phyloP scores from a whole-genome alignment of 2,113 vertebrate genomes.

The Clarias macrocephalus region DNA sequence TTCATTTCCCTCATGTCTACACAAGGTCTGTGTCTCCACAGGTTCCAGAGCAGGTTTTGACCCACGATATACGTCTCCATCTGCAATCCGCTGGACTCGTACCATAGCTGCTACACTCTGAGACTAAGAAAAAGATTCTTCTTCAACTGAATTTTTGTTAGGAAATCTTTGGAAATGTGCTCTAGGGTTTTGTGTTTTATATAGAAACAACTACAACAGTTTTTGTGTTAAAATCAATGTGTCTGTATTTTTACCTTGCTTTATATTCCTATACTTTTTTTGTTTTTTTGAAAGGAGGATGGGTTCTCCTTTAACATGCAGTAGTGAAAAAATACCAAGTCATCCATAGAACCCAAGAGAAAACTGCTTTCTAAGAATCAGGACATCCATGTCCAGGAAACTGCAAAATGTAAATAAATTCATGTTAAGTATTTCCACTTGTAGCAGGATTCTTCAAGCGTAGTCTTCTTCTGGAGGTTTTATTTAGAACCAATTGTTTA shows the following conservation, averaged over 20 bases:
- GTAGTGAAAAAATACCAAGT: neutral
- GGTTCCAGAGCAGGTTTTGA: slow-evolving; percentile 7
- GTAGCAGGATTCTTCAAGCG: neutral
- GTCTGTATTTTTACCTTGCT: neutral
- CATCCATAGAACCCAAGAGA: neutral
- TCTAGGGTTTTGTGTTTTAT: neutral
- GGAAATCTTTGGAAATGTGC: neutral
- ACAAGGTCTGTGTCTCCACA: slow-evolving; percentile 1
- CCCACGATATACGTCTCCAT: neutral
- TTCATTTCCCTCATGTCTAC: slow-evolving; percentile 1
- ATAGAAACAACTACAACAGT: neutral
- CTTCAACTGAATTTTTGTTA: neutral
- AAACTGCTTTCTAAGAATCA: neutral
- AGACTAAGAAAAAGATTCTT: neutral
- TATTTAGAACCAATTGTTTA: neutral
- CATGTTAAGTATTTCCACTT: neutral
- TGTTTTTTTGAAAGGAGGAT: too few species aligned
- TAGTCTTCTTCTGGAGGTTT: neutral
- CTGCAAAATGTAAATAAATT: neutral
- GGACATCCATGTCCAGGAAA: neutral
- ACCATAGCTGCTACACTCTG: neutral
- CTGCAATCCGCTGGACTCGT: neutral
- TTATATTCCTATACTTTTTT: neutral
- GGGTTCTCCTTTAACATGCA: neutral
- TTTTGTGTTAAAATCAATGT: neutral